A percentile compares a stretch with the other conserved stretches of the same genome.
Conservation (phyloP, 64 coral and sea anemone species). For the Porites australiensis region DNA sequence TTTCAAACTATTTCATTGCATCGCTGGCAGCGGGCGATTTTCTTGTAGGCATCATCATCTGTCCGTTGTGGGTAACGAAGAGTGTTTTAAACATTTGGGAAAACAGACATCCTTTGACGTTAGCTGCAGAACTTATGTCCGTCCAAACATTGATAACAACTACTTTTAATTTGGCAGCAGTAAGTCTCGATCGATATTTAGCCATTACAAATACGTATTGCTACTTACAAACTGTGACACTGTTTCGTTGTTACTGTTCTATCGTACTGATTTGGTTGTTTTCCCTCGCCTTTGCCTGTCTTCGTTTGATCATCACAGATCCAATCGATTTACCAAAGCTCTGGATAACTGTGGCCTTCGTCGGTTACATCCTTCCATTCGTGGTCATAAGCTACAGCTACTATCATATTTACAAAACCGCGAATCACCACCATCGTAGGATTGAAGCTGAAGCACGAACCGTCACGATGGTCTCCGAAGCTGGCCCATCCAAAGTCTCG, state of each 20-base stretch:
- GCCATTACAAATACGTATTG: conserved; percentile 64
- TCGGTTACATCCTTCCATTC: conserved; percentile 86
- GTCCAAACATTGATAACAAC: conserved; percentile 75
- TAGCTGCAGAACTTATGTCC: conserved; percentile 70
- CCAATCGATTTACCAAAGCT: conserved; percentile 65
- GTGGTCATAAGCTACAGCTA: conserved; percentile 74
- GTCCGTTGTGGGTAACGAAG: conserved; percentile 74
- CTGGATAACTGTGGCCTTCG: conserved; percentile 72
- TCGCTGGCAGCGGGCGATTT: conserved; percentile 78
- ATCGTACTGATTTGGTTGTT: conserved; percentile 69
- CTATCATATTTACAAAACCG: conserved; percentile 73
- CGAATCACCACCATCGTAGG: conserved; percentile 33
- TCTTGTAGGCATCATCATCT: conserved; percentile 67
- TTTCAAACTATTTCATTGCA: conserved; percentile 84
- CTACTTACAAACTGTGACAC: conserved; percentile 60
- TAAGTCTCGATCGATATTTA: conserved; percentile 81
- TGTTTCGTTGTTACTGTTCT: conserved; percentile 8
- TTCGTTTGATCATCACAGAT: conserved; percentile 41
- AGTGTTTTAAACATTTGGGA: conserved; percentile 70
- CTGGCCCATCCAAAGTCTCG: neutral
- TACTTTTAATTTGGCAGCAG: conserved; percentile 65
- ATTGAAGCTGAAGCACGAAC: conserved; percentile 56
- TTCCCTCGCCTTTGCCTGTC: conserved; percentile 63
- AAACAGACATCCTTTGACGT: conserved; percentile 57
- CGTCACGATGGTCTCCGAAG: neutral